These are phyloP conservation scores for Amphipyra tragopoginis DNA, from an alignment of 2,888 invertebrate species.

Conservation along the genomic window DNA sequence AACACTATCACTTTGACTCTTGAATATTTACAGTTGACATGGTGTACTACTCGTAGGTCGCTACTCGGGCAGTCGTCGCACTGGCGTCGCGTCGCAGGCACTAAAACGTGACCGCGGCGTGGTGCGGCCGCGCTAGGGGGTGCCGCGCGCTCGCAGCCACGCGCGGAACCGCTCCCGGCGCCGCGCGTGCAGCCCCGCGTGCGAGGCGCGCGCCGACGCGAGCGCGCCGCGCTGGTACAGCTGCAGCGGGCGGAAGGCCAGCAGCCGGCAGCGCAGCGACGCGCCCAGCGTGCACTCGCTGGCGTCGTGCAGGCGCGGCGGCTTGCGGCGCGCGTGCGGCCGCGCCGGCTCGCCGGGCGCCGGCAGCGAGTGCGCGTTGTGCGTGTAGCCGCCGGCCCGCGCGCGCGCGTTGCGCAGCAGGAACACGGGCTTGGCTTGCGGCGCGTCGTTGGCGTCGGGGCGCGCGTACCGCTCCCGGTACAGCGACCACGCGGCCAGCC, in stretches of 20 bases:
- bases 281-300: slow-evolving; percentile 68
- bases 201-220: slow-evolving; percentile 71
- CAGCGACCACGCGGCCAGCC: slow-evolving; percentile 69
- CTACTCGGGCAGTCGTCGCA: slow-evolving; percentile 3
- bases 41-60: slow-evolving; percentile 11
- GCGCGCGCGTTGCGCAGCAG: slow-evolving; percentile 77
- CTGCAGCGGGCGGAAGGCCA: slow-evolving; percentile 77
- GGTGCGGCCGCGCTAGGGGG: neutral
- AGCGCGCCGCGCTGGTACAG: slow-evolving; percentile 80
- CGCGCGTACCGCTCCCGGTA: slow-evolving; percentile 61
- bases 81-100: slow-evolving; percentile 18
- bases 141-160: slow-evolving; percentile 34
- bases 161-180: slow-evolving; percentile 50
- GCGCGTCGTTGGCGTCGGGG: slow-evolving; percentile 51
- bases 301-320: slow-evolving; percentile 71
- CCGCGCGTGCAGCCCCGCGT: slow-evolving; percentile 67
- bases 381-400: slow-evolving; percentile 71
- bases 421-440: slow-evolving; percentile 78
- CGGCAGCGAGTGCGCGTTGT: slow-evolving; percentile 62
- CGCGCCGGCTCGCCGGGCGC: slow-evolving; percentile 27
- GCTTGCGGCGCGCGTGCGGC: slow-evolving; percentile 71
- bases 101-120: slow-evolving; percentile 38
- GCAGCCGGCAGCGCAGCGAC: slow-evolving; percentile 57
- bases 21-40: slow-evolving; percentile 36
- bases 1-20: slow-evolving; percentile 37